A percentile compares a stretch with the other conserved stretches of the same genome.
Conservation (phyloP, 2,113 vertebrate species). For the Heterotis niloticus region DNA sequence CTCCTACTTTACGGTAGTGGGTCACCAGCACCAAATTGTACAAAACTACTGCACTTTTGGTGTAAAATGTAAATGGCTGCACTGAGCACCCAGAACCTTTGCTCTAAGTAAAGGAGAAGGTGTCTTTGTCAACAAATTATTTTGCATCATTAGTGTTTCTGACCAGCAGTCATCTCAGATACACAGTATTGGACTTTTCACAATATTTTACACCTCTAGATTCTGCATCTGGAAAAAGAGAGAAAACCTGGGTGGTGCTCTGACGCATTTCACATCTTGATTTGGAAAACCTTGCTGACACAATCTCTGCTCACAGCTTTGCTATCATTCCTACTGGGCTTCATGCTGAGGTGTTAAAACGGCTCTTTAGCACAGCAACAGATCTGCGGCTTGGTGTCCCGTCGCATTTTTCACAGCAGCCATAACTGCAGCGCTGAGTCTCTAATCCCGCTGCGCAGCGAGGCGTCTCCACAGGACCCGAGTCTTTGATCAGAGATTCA, state of each 20-base stretch:
- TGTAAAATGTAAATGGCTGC: no score
- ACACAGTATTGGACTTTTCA: conserved; percentile 6
- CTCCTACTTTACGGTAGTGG: no score
- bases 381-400: not conserved
- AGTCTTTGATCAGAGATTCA: not conserved
- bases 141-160: conserved; percentile 2
- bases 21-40: no score
- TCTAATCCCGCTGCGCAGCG: no score
- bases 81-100: no score
- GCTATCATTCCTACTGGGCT: not conserved
- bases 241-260: not conserved
- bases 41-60: no score
- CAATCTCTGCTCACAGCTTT: not conserved
- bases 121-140: no score
- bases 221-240: not conserved
- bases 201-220: not conserved
- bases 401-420: conserved; percentile 2
- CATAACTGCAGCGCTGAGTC: not conserved
- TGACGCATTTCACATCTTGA: not conserved
- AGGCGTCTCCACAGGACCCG: no score
- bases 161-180: conserved; percentile 19
- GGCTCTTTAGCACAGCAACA: not conserved
- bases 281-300: not conserved
- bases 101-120: no score
- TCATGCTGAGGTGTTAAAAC: conserved; percentile 4